Conservation (phyloP, 2,113 vertebrate genomes). For the Oriolus oriolus region DNA sequence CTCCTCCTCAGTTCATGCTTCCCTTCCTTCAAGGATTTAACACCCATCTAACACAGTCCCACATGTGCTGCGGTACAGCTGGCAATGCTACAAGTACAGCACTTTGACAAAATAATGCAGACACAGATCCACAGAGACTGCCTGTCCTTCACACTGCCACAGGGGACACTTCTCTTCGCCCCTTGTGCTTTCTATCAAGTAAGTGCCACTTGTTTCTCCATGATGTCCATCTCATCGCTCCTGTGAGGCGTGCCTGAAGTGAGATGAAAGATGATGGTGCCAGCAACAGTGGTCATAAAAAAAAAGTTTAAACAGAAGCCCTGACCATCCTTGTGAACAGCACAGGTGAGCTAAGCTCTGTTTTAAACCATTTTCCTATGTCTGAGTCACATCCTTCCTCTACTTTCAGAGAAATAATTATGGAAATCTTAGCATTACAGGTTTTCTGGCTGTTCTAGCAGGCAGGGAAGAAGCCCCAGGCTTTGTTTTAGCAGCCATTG, state of each 20-base stretch:
- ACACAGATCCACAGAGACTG: background rate
- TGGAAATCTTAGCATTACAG: background rate
- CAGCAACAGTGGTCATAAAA: background rate
- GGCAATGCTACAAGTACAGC: background rate
- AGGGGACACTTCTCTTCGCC: background rate
- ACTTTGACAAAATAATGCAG: background rate
- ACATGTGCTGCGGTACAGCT: background rate
- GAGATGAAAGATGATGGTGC: background rate
- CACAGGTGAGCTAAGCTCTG: background rate
- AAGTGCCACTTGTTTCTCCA: background rate
- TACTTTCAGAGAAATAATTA: background rate
- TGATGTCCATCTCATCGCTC: background rate
- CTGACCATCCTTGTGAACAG: background rate
- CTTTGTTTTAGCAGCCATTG: background rate
- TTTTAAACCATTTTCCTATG: background rate
- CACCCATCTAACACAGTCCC: background rate
- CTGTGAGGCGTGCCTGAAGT: background rate
- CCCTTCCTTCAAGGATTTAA: background rate
- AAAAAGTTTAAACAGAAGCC: background rate
- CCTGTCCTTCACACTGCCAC: background rate
- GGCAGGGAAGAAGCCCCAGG: background rate
- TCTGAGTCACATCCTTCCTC: background rate
- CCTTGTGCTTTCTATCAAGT: background rate
- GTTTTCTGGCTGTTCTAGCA: background rate
- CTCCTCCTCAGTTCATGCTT: background rate